Evolutionary conservation across 2,797 vertebrate species (phyloP).

Genomic region (Periophthalmus magnuspinnatus): DNA sequence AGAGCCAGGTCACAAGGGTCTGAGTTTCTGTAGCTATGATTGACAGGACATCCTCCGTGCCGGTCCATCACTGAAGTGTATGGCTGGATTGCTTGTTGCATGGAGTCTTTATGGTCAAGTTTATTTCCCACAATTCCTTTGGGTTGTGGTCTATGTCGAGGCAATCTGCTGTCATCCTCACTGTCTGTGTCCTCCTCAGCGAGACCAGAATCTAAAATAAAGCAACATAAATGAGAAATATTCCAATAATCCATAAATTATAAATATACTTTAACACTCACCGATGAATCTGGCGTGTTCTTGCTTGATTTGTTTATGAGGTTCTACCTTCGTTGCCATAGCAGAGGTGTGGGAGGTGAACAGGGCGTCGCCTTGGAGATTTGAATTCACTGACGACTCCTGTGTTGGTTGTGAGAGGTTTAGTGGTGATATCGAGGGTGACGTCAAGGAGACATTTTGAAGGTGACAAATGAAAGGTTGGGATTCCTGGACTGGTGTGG

Average conservation of each 20-base stretch:
- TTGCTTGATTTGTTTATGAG: conserved; percentile 52
- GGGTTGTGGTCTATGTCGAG: conserved; percentile 40
- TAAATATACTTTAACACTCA: conserved; percentile 38
- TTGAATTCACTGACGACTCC: conserved; percentile 53
- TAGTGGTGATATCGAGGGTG: conserved; percentile 31
- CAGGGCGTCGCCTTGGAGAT: conserved; percentile 36
- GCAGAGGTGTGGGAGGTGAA: conserved; percentile 24
- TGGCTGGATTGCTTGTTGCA: conserved; percentile 70
- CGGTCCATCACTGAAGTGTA: conserved; percentile 56
- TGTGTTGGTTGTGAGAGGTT: conserved; percentile 65
- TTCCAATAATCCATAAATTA: not conserved
- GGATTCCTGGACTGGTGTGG: conserved; percentile 79
- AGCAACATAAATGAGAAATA: conserved; percentile 13
- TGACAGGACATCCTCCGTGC: conserved; percentile 60
- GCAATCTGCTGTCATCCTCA: conserved; percentile 47
- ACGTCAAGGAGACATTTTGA: conserved; percentile 28
- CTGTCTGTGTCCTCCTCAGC: conserved; percentile 63
- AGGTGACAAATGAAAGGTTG: conserved; percentile 61
- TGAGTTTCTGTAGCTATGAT: conserved; percentile 76
- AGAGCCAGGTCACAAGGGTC: conserved; percentile 69
- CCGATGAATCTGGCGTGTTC: conserved; percentile 62
- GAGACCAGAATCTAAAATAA: conserved; percentile 45
- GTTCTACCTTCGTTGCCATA: conserved; percentile 32
- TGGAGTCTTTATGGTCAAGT: conserved; percentile 68
- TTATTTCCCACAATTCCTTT: conserved; percentile 51